Evolutionary conservation across 2,797 vertebrate genomes (phyloP).

Genomic region (Nyctibius grandis): DNA sequence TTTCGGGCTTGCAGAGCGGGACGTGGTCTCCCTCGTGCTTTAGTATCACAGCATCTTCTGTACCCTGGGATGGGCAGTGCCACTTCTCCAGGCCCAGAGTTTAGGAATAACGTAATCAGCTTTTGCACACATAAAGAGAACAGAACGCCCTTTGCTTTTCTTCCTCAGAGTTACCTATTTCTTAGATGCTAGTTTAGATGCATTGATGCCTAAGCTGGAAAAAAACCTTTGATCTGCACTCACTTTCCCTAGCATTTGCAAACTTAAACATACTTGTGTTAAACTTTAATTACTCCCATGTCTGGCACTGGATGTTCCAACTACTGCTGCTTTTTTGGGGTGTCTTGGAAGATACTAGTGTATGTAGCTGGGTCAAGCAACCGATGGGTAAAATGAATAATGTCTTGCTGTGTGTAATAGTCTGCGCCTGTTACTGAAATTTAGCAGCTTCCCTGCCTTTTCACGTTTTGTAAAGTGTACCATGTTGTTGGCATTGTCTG

Average conservation of each 20-base stretch:
- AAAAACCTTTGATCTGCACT: conserved; percentile 43
- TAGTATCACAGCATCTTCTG: background rate
- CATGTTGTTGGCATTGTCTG: background rate
- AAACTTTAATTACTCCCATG: conserved; percentile 53
- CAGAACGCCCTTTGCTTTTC: background rate
- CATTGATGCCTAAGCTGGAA: background rate
- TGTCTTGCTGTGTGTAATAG: background rate
- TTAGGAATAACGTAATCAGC: background rate
- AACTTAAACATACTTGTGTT: conserved; percentile 34
- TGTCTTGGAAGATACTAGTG: background rate
- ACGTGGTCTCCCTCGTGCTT: fast-evolving
- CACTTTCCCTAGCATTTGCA: conserved; percentile 22
- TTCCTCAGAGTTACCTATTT: background rate
- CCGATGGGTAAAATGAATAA: background rate
- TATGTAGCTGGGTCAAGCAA: conserved; percentile 28
- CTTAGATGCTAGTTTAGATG: conserved; percentile 14
- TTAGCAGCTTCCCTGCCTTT: background rate
- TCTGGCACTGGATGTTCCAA: conserved; percentile 41
- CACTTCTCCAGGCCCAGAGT: fast-evolving
- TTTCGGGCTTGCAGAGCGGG: background rate
- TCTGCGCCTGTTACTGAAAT: background rate
- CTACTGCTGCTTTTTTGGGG: conserved; percentile 51
- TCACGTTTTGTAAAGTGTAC: background rate
- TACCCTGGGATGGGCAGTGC: background rate
- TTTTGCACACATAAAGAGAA: background rate